Evolutionary conservation across 2,113 vertebrate genomes (phyloP).

Genomic region (Brevimyrus niger): DNA sequence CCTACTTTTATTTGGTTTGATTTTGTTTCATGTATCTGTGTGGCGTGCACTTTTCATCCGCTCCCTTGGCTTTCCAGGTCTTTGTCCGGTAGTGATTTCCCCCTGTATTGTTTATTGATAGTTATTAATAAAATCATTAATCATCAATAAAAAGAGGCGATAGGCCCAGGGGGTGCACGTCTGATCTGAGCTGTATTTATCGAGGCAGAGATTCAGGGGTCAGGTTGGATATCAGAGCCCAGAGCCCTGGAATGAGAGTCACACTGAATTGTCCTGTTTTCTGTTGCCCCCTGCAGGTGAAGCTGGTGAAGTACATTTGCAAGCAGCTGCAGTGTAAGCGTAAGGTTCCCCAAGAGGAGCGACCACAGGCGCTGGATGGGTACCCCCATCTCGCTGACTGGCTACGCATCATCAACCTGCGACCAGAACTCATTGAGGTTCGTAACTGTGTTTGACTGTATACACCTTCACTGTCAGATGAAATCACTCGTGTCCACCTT

Average conservation of each 20-base stretch:
- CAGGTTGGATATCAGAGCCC: neutral
- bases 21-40: neutral
- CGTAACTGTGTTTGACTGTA: neutral
- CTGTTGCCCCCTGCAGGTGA: constrained; percentile 70
- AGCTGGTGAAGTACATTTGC: constrained; percentile 93
- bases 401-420: constrained; percentile 83
- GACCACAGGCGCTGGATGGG: constrained; percentile 77
- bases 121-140: neutral
- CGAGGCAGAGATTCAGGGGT: neutral
- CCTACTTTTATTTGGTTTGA: neutral
- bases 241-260: neutral
- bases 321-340: constrained; percentile 90
- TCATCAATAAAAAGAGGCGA: neutral
- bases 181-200: neutral
- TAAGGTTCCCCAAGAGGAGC: constrained; percentile 75
- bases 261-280: neutral
- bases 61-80: neutral
- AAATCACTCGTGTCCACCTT: neutral
- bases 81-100: neutral
- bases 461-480: neutral
- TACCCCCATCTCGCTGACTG: constrained; percentile 85
- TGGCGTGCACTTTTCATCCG: neutral
- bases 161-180: no score
- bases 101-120: neutral
- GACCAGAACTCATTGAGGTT: constrained; percentile 76